Conservation (phyloP, 1,140 invertebrate genomes). For the Scaptomyza graminum region DNA sequence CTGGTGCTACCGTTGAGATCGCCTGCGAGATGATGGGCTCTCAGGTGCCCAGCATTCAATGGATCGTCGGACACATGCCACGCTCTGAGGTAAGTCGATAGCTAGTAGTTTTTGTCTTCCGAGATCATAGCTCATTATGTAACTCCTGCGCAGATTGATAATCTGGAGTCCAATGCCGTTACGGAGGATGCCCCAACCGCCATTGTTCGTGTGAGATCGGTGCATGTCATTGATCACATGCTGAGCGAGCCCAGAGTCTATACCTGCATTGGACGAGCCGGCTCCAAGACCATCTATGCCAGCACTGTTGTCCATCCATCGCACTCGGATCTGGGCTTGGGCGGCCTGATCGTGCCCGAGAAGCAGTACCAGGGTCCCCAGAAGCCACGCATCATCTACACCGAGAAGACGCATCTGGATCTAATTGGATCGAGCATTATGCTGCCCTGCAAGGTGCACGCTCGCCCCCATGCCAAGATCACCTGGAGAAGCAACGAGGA, state of each 20-base stretch:
- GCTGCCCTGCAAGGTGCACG: conserved; percentile 89
- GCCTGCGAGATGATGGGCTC: conserved; percentile 88
- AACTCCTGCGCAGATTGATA: conserved; percentile 54
- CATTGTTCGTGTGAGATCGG: conserved; percentile 87
- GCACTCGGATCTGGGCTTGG: conserved; percentile 40
- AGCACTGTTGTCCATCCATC: conserved; percentile 85
- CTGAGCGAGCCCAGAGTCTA: conserved; percentile 84
- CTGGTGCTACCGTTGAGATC: conserved; percentile 86
- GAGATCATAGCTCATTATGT: too few species aligned
- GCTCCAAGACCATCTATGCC: conserved; percentile 85
- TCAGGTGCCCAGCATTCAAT: conserved; percentile 88
- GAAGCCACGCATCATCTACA: conserved; percentile 85
- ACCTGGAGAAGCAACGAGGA: conserved; percentile 88
- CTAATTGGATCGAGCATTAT: conserved; percentile 87
- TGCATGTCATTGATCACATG: conserved; percentile 85
- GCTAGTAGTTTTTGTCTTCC: too few species aligned
- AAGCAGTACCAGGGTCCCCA: conserved; percentile 79
- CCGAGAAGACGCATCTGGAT: conserved; percentile 85
- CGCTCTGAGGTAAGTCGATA: conserved; percentile 85
- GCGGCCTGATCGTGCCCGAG: conserved; percentile 50
- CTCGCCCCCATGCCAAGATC: conserved; percentile 87
- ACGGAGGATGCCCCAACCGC: conserved; percentile 85
- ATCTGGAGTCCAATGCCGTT: conserved; percentile 84
- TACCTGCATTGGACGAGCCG: conserved; percentile 89
- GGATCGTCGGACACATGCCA: conserved; percentile 87